A percentile compares a stretch with the other conserved stretches of the same genome.
Conservation (phyloP, 2,888 invertebrate genomes). For the Tillus elongatus region DNA sequence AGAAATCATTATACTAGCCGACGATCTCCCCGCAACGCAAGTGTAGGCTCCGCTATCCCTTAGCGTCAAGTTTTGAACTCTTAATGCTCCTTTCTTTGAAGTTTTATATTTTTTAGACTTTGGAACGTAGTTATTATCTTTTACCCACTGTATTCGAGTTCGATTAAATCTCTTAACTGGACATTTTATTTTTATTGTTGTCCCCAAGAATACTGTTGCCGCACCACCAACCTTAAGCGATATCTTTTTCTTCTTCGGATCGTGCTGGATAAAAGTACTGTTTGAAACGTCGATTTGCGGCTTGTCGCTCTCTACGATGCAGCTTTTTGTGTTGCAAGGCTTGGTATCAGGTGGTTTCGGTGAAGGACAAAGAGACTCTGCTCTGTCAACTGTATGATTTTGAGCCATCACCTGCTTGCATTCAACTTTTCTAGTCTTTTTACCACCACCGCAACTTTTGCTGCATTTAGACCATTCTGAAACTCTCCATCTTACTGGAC, state of each 20-base stretch:
- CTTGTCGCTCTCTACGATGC: constrained; percentile 60
- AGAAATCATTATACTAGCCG: constrained; percentile 69
- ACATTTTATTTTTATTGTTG: constrained; percentile 88
- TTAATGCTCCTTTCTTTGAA: constrained; percentile 82
- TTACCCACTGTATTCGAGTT: constrained; percentile 81
- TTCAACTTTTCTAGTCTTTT: constrained; percentile 72
- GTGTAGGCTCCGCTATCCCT: constrained; percentile 79
- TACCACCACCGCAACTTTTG: constrained; percentile 85
- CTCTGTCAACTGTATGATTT: constrained; percentile 77
- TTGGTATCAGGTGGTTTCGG: constrained; percentile 69
- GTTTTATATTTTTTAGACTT: constrained; percentile 79
- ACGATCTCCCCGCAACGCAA: constrained; percentile 74
- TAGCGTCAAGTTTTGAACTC: constrained; percentile 71
- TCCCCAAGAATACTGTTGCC: constrained; percentile 83
- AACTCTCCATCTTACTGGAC: constrained; percentile 82
- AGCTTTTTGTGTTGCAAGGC: constrained; percentile 77
- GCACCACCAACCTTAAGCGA: constrained; percentile 83
- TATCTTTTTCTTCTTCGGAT: constrained; percentile 70
- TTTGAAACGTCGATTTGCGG: constrained; percentile 71
- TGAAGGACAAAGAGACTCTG: constrained; percentile 64
- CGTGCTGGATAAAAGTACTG: constrained; percentile 75
- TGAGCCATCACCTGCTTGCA: constrained; percentile 92
- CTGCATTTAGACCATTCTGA: constrained; percentile 89
- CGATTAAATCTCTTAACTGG: constrained; percentile 78
- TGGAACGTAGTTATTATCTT: constrained; percentile 68